phyloP scores from a whole-genome alignment of 2,888 invertebrate species.

The Orgyia antiqua region DNA sequence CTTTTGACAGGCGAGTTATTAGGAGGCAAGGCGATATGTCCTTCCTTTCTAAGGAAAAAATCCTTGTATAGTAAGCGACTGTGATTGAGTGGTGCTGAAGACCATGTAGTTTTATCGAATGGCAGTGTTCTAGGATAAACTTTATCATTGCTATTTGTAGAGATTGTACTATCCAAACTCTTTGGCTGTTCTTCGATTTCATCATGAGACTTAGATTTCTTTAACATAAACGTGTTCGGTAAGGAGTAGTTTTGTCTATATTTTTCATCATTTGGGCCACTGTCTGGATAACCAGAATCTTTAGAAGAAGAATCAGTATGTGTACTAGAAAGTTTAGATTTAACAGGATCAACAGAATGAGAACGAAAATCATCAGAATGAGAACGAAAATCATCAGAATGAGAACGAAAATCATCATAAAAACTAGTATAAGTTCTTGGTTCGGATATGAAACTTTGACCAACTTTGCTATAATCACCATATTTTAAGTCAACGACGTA shows the following conservation, averaged over 20 bases:
- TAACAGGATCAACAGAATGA: constrained; percentile 35
- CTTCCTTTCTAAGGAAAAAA: constrained; percentile 65
- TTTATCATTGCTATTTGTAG: constrained; percentile 45
- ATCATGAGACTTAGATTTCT: constrained; percentile 38
- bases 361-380: constrained; percentile 56
- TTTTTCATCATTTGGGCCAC: constrained; percentile 56
- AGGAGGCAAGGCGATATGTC: constrained; percentile 53
- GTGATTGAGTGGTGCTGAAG: constrained; percentile 55
- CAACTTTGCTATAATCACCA: constrained; percentile 29
- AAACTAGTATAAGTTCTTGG: constrained; percentile 56
- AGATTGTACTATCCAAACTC: constrained; percentile 51
- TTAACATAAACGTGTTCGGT: constrained; percentile 44
- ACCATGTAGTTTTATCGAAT: constrained; percentile 41
- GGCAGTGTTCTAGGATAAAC: constrained; percentile 39
- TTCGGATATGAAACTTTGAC: constrained; percentile 38
- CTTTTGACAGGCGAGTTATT: constrained; percentile 56
- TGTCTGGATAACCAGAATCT: constrained; percentile 67
- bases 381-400: constrained; percentile 30
- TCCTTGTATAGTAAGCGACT: constrained; percentile 69
- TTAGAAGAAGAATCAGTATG: constrained; percentile 64
- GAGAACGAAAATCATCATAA: constrained; percentile 55
- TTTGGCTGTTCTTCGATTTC: constrained; percentile 50
- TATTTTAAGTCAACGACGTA: constrained; percentile 28
- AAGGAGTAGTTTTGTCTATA: constrained; percentile 49
- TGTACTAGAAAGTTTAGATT: constrained; percentile 51